Percentiles rank a stretch among this genome's conserved stretches.
phyloP scores from a whole-genome alignment of 2,797 vertebrate species.

The Basileuterus tristriatus region DNA sequence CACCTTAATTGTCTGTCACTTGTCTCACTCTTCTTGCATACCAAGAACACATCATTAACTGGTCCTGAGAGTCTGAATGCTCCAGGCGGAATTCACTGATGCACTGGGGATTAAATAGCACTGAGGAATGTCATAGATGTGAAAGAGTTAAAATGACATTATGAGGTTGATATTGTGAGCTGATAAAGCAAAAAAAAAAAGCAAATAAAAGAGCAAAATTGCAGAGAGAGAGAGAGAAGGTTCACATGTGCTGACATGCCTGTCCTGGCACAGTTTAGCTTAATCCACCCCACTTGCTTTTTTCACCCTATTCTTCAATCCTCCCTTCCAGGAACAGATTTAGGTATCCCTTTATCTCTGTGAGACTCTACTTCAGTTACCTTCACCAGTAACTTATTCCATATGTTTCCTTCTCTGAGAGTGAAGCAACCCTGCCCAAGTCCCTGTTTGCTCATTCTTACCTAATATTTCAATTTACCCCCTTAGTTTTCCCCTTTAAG shows the following conservation, averaged over 20 bases:
- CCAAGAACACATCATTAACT: not conserved
- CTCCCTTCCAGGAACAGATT: conserved; percentile 33
- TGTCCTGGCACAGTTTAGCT: not conserved
- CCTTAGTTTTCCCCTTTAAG: conserved; percentile 13
- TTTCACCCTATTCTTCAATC: conserved; percentile 54
- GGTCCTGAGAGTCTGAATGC: not conserved
- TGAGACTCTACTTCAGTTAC: conserved; percentile 29
- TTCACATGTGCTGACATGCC: not conserved
- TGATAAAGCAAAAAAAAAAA: not conserved
- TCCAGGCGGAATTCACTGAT: not conserved
- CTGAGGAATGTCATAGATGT: fast-evolving
- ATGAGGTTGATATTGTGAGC: not conserved
- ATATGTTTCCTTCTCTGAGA: conserved; percentile 16
- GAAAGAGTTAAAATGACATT: not conserved
- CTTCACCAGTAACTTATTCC: conserved; percentile 52
- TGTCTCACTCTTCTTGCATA: not conserved
- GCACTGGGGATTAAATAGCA: not conserved
- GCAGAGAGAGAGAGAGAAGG: not conserved
- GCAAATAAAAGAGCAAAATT: not conserved
- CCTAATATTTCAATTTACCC: conserved; percentile 55
- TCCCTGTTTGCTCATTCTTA: conserved; percentile 22
- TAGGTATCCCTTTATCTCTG: conserved; percentile 45
- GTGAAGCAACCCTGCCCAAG: not conserved
- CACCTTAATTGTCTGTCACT: not conserved
- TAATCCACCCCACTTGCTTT: conserved; percentile 27